A percentile compares a stretch with the other conserved stretches of the same genome.
These are phyloP conservation scores for Vanessa atalanta DNA, from an alignment of 1,140 invertebrate genomes.

Conservation along the genomic window DNA sequence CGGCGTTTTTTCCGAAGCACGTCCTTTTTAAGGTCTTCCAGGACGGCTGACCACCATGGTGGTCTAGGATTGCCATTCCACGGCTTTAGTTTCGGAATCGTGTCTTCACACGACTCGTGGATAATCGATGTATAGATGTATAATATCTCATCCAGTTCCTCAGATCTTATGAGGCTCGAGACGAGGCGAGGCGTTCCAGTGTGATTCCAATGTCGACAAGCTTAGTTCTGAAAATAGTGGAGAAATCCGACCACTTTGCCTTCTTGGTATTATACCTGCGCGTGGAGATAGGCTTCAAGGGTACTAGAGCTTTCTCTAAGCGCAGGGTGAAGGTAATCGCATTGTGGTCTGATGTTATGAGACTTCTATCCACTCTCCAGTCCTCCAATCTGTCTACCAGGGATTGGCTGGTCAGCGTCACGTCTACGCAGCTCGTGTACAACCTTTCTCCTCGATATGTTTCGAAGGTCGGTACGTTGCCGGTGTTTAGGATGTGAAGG, in stretches of 20 bases:
- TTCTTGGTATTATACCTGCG: neutral
- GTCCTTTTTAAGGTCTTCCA: too few species aligned
- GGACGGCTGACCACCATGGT: too few species aligned
- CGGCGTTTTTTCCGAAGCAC: too few species aligned
- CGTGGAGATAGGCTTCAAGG: neutral
- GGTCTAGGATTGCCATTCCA: too few species aligned
- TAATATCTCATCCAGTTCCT: conserved; percentile 25
- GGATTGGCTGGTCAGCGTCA: neutral
- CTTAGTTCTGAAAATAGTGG: too few species aligned
- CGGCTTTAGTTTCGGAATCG: conserved; percentile 26
- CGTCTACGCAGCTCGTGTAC: neutral
- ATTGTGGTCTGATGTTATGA: conserved; percentile 2
- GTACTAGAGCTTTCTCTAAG: neutral
- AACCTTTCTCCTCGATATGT: neutral
- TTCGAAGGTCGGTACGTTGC: conserved; percentile 45
- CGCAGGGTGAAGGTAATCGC: neutral
- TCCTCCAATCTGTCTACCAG: conserved; percentile 30
- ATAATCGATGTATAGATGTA: conserved; percentile 27
- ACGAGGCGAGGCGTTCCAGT: conserved; percentile 1
- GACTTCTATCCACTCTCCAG: conserved; percentile 14
- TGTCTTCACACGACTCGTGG: conserved; percentile 24
- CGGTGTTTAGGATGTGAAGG: conserved; percentile 30
- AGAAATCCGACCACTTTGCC: too few species aligned
- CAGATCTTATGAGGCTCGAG: neutral
- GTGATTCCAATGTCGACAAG: too few species aligned